These are phyloP conservation scores for Parazoanthus darwini DNA, from an alignment of 92 coral and sea anemone species.

Conservation along the genomic window DNA sequence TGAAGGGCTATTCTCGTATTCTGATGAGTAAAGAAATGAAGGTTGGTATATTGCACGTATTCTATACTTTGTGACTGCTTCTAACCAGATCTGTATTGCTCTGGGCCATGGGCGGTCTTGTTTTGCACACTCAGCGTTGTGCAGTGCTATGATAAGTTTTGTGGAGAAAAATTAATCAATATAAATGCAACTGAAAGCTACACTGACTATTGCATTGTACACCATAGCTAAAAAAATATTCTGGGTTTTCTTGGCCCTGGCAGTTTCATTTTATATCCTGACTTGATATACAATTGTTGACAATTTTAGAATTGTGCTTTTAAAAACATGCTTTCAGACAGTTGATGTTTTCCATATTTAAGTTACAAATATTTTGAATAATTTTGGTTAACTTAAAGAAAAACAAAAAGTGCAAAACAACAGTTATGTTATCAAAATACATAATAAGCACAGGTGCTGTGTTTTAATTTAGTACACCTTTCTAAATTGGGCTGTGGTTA, in stretches of 20 bases:
- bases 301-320: not conserved
- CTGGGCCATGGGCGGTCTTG: not conserved
- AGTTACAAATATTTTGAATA: too few relatives aligned
- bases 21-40: conserved; percentile 67
- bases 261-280: too few relatives aligned
- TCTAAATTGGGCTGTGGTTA: conserved; percentile 7
- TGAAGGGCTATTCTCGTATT: conserved; percentile 85
- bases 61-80: not conserved
- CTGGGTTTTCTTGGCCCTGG: too few relatives aligned
- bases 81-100: not conserved
- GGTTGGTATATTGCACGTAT: conserved; percentile 46
- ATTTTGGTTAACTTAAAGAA: not conserved
- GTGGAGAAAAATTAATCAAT: too few relatives aligned
- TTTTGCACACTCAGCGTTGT: not conserved
- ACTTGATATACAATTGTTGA: too few relatives aligned
- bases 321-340: not conserved
- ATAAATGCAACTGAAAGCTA: too few relatives aligned
- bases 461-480: not conserved
- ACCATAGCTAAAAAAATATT: too few relatives aligned
- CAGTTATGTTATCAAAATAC: not conserved
- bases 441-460: not conserved
- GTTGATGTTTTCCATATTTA: not conserved
- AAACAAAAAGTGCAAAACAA: not conserved
- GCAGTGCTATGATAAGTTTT: too few relatives aligned
- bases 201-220: not conserved